Conservation (phyloP, 2,113 vertebrate genomes). For the Ursus arctos region DNA sequence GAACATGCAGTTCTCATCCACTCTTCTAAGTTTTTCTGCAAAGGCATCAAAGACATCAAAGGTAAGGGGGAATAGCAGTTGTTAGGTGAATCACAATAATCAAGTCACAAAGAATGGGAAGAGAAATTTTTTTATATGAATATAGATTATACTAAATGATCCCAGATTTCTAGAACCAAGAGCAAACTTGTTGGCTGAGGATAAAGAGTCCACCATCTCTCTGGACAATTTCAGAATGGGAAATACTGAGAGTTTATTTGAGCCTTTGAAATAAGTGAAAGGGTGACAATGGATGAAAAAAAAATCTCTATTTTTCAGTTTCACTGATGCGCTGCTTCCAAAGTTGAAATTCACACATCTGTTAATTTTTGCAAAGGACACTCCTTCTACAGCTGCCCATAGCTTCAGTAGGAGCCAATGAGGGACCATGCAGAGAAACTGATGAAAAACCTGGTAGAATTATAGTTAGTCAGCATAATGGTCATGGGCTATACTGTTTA, state of each 20-base stretch:
- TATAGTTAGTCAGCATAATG: background rate
- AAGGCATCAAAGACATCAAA: background rate
- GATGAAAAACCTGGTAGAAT: background rate
- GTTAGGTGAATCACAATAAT: background rate
- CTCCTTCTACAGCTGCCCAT: background rate
- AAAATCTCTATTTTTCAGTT: background rate
- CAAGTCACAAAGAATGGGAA: background rate
- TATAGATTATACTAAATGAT: background rate
- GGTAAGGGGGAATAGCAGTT: background rate
- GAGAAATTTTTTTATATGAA: background rate
- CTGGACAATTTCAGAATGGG: background rate
- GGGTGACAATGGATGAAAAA: background rate
- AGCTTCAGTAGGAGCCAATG: background rate
- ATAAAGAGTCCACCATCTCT: background rate
- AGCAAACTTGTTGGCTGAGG: background rate
- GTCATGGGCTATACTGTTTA: background rate
- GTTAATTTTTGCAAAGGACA: background rate
- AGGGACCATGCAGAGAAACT: background rate
- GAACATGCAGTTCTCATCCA: background rate
- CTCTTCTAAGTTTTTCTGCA: background rate
- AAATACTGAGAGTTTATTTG: background rate
- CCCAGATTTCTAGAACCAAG: background rate
- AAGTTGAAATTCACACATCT: conserved; percentile 8
- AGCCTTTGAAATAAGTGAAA: background rate
- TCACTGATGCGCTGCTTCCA: background rate